Percentiles rank a stretch among this genome's conserved stretches.
Evolutionary conservation across 2,888 invertebrate species (phyloP).

Genomic region (Apodemia zela): DNA sequence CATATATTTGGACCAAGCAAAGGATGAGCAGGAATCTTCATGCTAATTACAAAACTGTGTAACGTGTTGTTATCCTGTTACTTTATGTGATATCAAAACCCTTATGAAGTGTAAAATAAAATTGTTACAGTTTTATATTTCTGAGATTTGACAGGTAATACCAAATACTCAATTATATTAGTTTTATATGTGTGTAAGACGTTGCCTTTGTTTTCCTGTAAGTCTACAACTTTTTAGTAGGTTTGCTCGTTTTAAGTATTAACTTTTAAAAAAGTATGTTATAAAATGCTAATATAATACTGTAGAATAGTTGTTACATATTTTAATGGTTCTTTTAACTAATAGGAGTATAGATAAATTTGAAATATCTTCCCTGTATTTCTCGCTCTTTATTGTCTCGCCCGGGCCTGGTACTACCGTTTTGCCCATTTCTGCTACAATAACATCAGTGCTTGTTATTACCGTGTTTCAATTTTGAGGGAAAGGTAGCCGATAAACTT

Average conservation of each 20-base stretch:
- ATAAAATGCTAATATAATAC: too few relatives aligned
- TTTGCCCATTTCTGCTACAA: too few relatives aligned
- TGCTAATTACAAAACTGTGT: neutral
- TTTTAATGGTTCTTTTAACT: too few relatives aligned
- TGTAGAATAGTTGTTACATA: too few relatives aligned
- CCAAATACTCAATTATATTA: too few relatives aligned
- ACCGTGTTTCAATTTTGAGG: too few relatives aligned
- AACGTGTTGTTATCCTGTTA: neutral
- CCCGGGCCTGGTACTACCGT: too few relatives aligned
- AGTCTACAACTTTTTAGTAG: neutral
- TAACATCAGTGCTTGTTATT: too few relatives aligned
- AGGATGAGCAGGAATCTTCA: conserved; percentile 44
- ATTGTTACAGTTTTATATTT: neutral
- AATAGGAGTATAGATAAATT: too few relatives aligned
- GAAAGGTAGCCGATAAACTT: too few relatives aligned
- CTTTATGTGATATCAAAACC: neutral
- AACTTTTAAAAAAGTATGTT: neutral
- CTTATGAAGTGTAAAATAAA: neutral
- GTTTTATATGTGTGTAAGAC: neutral
- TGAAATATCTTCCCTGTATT: too few relatives aligned
- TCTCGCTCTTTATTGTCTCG: too few relatives aligned
- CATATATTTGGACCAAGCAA: conserved; percentile 50
- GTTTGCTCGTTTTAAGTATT: neutral
- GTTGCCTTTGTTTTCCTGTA: neutral
- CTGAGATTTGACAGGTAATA: neutral